These are phyloP conservation scores for Brachionus angularis DNA, from an alignment of 1,140 invertebrate genomes.

Conservation along the genomic window DNA sequence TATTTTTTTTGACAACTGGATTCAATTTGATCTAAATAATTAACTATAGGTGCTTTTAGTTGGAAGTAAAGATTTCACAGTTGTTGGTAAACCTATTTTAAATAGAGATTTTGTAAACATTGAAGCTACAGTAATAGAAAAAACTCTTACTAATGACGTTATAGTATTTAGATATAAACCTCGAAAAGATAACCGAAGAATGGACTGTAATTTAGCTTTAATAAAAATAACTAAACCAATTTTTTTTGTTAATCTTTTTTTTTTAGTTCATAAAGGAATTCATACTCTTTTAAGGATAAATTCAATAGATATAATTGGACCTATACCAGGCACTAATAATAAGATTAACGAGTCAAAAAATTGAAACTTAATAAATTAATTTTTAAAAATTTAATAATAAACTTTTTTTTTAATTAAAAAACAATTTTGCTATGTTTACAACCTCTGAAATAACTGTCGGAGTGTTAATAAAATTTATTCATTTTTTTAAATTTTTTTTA, in stretches of 20 bases:
- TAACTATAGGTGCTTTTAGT: slow-evolving; percentile 65
- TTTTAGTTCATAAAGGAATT: slow-evolving; percentile 31
- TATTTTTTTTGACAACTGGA: neutral
- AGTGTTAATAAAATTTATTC: neutral
- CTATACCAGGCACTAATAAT: slow-evolving; percentile 8
- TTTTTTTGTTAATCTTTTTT: neutral
- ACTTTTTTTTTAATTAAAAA: too few species aligned
- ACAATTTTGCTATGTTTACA: neutral
- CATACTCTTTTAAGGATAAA: slow-evolving; percentile 36
- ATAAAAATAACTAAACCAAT: neutral
- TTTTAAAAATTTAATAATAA: slow-evolving; percentile 3
- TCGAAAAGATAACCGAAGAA: slow-evolving; percentile 37
- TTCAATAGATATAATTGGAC: slow-evolving; percentile 24
- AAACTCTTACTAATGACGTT: slow-evolving; percentile 36
- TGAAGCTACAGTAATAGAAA: slow-evolving; percentile 43
- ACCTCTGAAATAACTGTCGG: slow-evolving; percentile 18
- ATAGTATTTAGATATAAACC: slow-evolving; percentile 41
- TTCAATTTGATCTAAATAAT: slow-evolving; percentile 40
- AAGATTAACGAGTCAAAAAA: neutral
- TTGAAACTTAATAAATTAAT: neutral
- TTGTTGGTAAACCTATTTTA: slow-evolving; percentile 69
- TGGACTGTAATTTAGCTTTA: slow-evolving; percentile 22
- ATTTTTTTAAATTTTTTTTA: neutral
- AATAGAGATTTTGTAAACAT: slow-evolving; percentile 30
- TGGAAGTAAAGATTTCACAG: slow-evolving; percentile 76